Evolutionary conservation across 2,797 vertebrate species (phyloP).

Genomic region (Intellagama lesueurii): DNA sequence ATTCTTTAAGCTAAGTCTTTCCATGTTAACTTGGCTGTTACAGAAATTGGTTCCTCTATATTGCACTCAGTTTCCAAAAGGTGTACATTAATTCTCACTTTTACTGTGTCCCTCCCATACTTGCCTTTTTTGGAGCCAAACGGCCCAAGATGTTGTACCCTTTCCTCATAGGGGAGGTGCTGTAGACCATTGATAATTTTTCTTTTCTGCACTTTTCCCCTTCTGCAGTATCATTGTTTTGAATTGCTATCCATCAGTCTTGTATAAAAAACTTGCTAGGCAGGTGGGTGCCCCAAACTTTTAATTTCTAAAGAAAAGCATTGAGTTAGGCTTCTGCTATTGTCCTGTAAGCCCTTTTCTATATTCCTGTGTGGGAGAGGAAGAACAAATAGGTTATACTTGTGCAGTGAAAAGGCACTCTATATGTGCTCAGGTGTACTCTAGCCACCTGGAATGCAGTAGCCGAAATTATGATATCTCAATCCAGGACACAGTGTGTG

Average conservation of each 20-base stretch:
- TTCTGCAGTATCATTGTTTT: too few relatives aligned
- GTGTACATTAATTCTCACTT: background rate
- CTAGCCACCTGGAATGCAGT: background rate
- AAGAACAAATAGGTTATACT: background rate
- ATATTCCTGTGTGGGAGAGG: background rate
- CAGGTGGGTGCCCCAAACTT: too few relatives aligned
- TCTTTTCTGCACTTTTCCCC: too few relatives aligned
- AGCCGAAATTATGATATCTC: background rate
- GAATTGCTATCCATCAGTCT: too few relatives aligned
- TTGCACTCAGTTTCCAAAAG: background rate
- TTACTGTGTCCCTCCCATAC: too few relatives aligned
- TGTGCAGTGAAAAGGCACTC: too few relatives aligned
- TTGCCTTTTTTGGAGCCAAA: too few relatives aligned
- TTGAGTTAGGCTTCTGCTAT: background rate
- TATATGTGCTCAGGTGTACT: background rate
- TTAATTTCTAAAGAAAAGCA: background rate
- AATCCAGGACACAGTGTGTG: background rate
- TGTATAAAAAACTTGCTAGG: too few relatives aligned
- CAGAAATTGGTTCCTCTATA: background rate
- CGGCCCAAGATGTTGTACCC: too few relatives aligned
- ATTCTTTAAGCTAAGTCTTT: background rate
- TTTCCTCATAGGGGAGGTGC: too few relatives aligned
- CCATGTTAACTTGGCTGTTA: background rate
- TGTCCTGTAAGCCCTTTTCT: background rate
- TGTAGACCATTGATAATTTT: too few relatives aligned